Evolutionary conservation across 2,797 vertebrate genomes (phyloP).

Genomic region (Gephyroberyx darwinii): DNA sequence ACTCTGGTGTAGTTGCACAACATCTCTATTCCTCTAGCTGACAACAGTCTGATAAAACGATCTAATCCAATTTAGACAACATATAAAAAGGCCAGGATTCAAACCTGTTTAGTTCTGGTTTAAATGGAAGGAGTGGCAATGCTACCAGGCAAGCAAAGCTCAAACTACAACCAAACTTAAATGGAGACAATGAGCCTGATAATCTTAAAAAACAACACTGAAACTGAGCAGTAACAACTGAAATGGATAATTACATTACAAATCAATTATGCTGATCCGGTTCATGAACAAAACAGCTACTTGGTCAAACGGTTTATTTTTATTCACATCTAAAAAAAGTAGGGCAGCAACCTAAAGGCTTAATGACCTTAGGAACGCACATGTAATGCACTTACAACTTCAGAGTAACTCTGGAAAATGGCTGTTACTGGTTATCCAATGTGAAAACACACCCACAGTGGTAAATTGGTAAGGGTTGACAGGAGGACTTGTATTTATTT

Average conservation of each 20-base stretch:
- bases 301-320: conserved; percentile 9
- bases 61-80: not conserved
- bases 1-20: conserved; percentile 1
- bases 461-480: conserved; percentile 46
- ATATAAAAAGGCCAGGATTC: not conserved
- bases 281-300: not conserved
- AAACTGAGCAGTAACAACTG: not conserved
- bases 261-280: not conserved
- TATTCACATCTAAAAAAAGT: conserved; percentile 26
- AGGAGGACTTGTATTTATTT: conserved; percentile 61
- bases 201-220: not conserved
- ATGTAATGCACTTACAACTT: not conserved
- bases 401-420: conserved; percentile 58
- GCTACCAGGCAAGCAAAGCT: not conserved
- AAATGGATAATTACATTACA: no score
- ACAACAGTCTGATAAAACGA: not conserved
- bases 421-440: conserved; percentile 49
- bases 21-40: conserved; percentile 2
- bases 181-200: not conserved
- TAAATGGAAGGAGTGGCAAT: not conserved
- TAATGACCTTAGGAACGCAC: not conserved
- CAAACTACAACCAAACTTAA: not conserved
- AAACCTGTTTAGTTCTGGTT: not conserved
- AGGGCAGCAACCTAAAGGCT: conserved; percentile 6
- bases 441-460: conserved; percentile 51